Base-by-base conservation (phyloP, 1,140 invertebrate genomes). In the Matsumurasca onukii region DNA sequence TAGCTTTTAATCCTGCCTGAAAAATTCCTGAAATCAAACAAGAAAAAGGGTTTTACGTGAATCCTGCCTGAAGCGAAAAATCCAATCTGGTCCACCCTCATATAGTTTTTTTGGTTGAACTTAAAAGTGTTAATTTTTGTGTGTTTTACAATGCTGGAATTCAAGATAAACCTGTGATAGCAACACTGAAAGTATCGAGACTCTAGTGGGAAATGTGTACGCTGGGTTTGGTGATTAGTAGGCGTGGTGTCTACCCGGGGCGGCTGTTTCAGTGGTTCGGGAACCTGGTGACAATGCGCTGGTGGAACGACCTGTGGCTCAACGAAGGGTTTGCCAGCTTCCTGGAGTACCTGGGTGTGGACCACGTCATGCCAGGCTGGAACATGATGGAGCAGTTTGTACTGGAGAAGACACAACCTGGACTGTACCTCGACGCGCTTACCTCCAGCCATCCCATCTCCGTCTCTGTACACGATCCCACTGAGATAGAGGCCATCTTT, bases 251-350 rank as follows among this genome's bases (percentile, higher is more conserved):
- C 72, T 73, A 73, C 72, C 72, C 72, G 45, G 69, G 30, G 48
- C 2, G 27, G 49, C 27, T 72, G 70, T 79, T 78, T 66, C 76
- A 91, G 82, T 95, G 92, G 92, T 93, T 94, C 78, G 93, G 92
- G n/a, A 94, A 95, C 78, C 79, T 93, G 27, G 93, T 95, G 0
- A 93, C 92, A 2, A 91, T 92, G 89, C 85, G 86, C 72, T 92
- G 91, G 91, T 93, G 90, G 91, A 89, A 90, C 77, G 89, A 93
- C 75, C 76, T 94, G n/a, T 94, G 92, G 92, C 77, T 95, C 17
- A 94, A 94, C 76, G 93, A 95, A 80, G 93, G 93, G 1, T 93
- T 94, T 73, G 91, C 92, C 0, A 91, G 86, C 71, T 94, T 88
- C 76, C 84, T 94, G 73, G 90, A 94, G 77, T 91, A 91, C 75